A percentile compares a stretch with the other conserved stretches of the same genome.
Conservation (phyloP, 2,113 vertebrate species). For the Monopterus albus region DNA sequence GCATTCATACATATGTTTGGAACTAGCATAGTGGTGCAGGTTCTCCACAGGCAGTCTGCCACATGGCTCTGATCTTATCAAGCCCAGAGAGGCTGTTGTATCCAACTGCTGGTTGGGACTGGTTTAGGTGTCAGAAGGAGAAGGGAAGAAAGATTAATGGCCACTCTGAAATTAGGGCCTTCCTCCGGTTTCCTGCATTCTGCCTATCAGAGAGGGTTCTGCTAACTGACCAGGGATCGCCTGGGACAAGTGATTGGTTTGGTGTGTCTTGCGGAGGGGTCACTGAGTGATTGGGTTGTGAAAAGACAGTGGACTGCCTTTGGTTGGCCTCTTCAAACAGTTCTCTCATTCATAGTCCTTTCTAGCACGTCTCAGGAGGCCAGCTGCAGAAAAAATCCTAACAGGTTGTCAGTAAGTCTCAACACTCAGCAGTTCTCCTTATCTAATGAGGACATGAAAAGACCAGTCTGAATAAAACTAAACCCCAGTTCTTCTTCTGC, state of each 20-base stretch:
- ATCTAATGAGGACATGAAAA: constrained; percentile 52
- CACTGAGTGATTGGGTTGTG: constrained; percentile 71
- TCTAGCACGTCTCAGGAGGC: constrained; percentile 54
- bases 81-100: constrained; percentile 54
- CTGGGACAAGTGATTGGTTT: constrained; percentile 75
- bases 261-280: constrained; percentile 58
- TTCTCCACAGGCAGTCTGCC: constrained; percentile 52
- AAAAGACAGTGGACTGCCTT: constrained; percentile 51
- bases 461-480: constrained; percentile 21
- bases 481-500: constrained; percentile 1
- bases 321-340: constrained; percentile 60
- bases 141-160: constrained; percentile 82
- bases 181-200: constrained; percentile 51
- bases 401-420: constrained; percentile 47
- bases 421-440: constrained; percentile 33
- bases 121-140: constrained; percentile 75
- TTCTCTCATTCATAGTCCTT: constrained; percentile 67
- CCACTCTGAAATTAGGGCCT: constrained; percentile 63
- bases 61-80: constrained; percentile 62
- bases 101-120: constrained; percentile 57
- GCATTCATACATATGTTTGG: constrained; percentile 50
- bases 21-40: constrained; percentile 7
- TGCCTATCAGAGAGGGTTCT: constrained; percentile 57
- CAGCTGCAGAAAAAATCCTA: constrained; percentile 42
- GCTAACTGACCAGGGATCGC: constrained; percentile 57